phyloP scores from a whole-genome alignment of 2,797 vertebrate species.

The Corythornis leucogaster region DNA sequence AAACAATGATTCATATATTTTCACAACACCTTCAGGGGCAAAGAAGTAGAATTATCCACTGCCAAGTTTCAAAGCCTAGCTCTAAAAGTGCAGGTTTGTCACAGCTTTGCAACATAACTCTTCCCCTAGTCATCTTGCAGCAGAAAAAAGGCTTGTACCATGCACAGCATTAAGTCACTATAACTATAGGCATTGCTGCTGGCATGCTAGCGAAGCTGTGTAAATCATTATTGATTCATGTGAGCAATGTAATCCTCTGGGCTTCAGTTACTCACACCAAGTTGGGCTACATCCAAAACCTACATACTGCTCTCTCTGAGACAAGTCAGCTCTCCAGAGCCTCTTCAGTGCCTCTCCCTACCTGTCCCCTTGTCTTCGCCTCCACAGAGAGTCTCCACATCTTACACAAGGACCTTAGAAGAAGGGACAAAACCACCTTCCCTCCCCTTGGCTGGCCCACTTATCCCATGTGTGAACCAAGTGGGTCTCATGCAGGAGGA shows the following conservation, averaged over 20 bases:
- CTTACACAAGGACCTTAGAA: neutral
- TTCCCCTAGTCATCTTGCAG: fast-evolving
- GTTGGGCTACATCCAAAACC: neutral
- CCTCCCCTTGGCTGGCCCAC: neutral
- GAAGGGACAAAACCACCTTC: neutral
- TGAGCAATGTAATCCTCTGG: neutral
- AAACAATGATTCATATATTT: neutral
- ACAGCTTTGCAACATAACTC: neutral
- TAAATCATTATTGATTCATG: constrained; percentile 9
- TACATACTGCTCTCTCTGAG: neutral
- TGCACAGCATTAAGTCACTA: neutral
- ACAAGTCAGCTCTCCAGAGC: neutral
- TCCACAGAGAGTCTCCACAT: neutral
- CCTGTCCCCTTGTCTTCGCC: neutral
- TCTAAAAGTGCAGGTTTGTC: neutral
- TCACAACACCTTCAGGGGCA: constrained; percentile 4
- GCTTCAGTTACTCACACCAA: neutral
- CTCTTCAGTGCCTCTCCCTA: neutral
- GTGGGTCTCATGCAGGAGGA: fast-evolving
- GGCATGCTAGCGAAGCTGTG: neutral
- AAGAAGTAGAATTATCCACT: neutral
- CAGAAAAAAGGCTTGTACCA: neutral
- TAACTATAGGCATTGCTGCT: neutral
- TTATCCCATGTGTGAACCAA: neutral
- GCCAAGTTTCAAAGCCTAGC: neutral